These are phyloP conservation scores for Seira ritae DNA, from an alignment of 2,888 invertebrate genomes.

Conservation along the genomic window DNA sequence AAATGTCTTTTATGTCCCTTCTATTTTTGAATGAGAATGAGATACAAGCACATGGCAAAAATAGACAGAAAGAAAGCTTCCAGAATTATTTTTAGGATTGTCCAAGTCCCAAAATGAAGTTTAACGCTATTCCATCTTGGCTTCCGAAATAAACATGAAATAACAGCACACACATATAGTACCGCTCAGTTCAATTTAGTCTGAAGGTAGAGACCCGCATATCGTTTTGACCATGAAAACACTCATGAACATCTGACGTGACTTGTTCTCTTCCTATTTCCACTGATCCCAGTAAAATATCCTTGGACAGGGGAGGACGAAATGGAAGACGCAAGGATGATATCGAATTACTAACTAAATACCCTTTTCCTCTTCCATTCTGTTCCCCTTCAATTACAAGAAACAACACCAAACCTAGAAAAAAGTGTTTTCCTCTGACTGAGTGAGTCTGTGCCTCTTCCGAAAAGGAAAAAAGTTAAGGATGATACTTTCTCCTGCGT, in stretches of 20 bases:
- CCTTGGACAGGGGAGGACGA: not conserved
- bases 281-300: not conserved
- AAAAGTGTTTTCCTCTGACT: not conserved
- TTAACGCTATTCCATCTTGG: not conserved
- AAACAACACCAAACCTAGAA: not conserved
- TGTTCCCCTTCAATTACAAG: not conserved
- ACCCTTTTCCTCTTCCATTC: slow-evolving; percentile 7
- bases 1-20: not conserved
- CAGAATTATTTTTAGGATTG: not conserved
- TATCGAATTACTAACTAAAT: slow-evolving; percentile 7
- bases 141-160: not conserved
- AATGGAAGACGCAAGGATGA: slow-evolving; percentile 8
- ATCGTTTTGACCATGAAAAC: not conserved
- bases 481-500: not conserved
- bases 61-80: not conserved
- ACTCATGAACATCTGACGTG: slow-evolving; percentile 1
- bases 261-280: not conserved
- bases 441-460: not conserved
- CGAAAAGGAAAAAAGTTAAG: not conserved
- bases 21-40: slow-evolving; percentile 11
- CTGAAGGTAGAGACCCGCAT: too few relatives aligned
- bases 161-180: not conserved
- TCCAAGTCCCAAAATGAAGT: too few relatives aligned
- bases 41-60: not conserved
- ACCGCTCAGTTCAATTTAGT: too few relatives aligned